Evolutionary conservation across 2,888 invertebrate species (phyloP), one percentile per base, ranked within the genome.

Genomic region (Elysia crispata): DNA sequence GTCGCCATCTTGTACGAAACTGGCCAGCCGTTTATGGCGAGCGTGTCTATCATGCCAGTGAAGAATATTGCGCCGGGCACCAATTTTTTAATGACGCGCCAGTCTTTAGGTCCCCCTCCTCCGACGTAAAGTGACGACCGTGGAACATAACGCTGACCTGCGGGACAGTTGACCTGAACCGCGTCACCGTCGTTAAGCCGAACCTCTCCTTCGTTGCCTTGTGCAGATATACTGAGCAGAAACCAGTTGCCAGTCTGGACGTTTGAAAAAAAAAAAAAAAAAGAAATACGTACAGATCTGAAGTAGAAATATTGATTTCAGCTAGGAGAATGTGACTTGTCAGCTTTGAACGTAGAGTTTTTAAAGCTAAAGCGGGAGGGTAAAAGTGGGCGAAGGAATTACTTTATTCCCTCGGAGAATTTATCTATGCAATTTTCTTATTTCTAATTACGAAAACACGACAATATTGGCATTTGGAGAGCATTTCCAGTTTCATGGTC

Each of bases 101-200:
- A 80, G 23, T 80, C 80, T 25, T 62, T 15, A 13, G 20, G 8
- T 5, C 72, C 70, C 31, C 76, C 80, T n/a, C 80, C 80, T 28
- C 76, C 73, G 1, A 80, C 72, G 70, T 76, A 80, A 23, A 76
- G 1, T 5, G 76, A 72, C 13, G 60, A 33, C 20, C 76, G 70
- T 13, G 80, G 76, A 15, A 11, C 13, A 49, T 76, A 80, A 13
- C 31, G 50, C 6, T 54, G 30, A 1, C 73, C 73, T 3, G 25
- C 31, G 25, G 76, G 64, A 31, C 76, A 80, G 64, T 50, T 76
- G 23, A 80, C 41, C 64, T 80, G 80, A 72, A 80, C 54, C 8
- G 80, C 80, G 62, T 80, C 76, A 5, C 80, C 80, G 57, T 76
- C 73, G 66, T 80, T 80, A 28, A 80, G 62, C 25, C 80, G 72